Percentiles rank a stretch among this genome's conserved stretches.
These are phyloP conservation scores for Dolichopus griseipennis DNA, from an alignment of 2,888 invertebrate genomes.

Conservation along the genomic window DNA sequence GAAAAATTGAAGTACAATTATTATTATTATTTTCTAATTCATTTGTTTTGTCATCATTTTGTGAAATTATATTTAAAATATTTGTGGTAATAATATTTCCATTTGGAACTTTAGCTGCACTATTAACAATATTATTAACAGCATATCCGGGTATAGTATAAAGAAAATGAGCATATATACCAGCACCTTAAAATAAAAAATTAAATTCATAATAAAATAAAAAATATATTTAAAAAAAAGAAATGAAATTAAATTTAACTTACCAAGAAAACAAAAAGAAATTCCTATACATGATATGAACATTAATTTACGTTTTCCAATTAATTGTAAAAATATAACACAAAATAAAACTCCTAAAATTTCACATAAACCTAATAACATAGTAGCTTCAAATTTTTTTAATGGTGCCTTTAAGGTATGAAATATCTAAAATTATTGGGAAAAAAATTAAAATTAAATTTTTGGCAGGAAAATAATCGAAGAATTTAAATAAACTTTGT, in stretches of 20 bases:
- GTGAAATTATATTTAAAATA: constrained; percentile 29
- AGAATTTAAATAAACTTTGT: too few species aligned
- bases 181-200: constrained; percentile 24
- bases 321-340: constrained; percentile 58
- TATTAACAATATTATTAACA: constrained; percentile 39
- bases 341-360: constrained; percentile 58
- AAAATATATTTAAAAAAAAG: too few species aligned
- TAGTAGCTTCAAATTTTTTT: constrained; percentile 66
- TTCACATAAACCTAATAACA: constrained; percentile 61
- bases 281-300: constrained; percentile 60
- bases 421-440: constrained; percentile 49
- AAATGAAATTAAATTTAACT: neutral
- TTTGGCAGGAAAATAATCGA: neutral
- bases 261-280: constrained; percentile 53
- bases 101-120: constrained; percentile 35
- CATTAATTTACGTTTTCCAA: constrained; percentile 62
- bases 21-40: too few species aligned
- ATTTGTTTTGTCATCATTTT: too few species aligned
- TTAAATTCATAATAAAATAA: neutral
- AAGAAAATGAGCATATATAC: constrained; percentile 40
- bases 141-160: constrained; percentile 41
- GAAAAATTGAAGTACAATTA: too few species aligned
- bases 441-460: constrained; percentile 11
- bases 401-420: constrained; percentile 61
- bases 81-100: constrained; percentile 34